A percentile compares a stretch with the other conserved stretches of the same genome.
These are phyloP conservation scores for Nephrotoma guestfalica DNA, from an alignment of 2,888 invertebrate species.

Conservation along the genomic window DNA sequence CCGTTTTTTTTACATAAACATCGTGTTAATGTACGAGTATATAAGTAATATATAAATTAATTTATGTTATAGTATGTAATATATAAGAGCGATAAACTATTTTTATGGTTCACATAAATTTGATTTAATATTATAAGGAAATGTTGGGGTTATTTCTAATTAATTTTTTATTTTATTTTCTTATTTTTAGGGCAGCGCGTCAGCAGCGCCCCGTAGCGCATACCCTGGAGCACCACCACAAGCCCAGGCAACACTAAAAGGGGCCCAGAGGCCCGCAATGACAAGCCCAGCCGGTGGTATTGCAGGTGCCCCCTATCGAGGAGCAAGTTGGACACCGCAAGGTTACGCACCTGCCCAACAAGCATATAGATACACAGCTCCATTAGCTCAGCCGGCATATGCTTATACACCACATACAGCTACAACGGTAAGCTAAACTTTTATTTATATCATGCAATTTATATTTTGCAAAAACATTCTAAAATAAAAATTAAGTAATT, in stretches of 20 bases:
- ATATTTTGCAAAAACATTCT: background rate
- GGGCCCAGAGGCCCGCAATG: constrained; percentile 32
- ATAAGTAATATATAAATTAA: background rate
- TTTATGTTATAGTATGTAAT: background rate
- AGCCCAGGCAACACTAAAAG: constrained; percentile 27
- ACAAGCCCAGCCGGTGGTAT: constrained; percentile 33
- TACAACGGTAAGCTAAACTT: constrained; percentile 17
- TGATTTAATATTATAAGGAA: background rate
- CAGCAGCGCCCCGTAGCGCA: constrained; percentile 28
- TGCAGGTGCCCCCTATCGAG: constrained; percentile 31
- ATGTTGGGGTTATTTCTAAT: background rate
- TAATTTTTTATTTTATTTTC: background rate
- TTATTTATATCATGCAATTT: background rate
- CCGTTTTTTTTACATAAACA: background rate
- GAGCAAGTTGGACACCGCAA: constrained; percentile 33
- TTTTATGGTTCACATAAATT: background rate
- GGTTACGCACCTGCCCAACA: constrained; percentile 32
- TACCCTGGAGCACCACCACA: constrained; percentile 32
- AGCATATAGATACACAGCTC: constrained; percentile 32
- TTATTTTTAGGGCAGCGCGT: constrained; percentile 20
- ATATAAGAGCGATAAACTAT: background rate
- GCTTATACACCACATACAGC: constrained; percentile 33
- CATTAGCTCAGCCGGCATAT: constrained; percentile 32
- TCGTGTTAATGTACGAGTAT: background rate
- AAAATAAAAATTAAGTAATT: background rate